A percentile compares a stretch with the other conserved stretches of the same genome.
Evolutionary conservation across 2,888 invertebrate genomes (phyloP).

Genomic region (Antheraea yamamai): DNA sequence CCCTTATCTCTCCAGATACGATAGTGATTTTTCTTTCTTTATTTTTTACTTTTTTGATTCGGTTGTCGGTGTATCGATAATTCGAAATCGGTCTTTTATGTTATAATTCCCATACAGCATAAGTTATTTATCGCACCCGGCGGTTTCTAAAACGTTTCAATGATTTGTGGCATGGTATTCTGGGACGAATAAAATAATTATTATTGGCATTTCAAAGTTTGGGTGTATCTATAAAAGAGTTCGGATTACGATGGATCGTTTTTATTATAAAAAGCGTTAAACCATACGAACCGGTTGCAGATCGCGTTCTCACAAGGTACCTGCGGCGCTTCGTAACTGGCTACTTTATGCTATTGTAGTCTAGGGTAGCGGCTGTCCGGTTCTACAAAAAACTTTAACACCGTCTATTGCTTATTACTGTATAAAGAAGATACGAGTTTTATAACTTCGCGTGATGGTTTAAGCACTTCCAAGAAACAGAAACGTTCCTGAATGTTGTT

Average conservation of each 20-base stretch:
- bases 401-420: conserved; percentile 70
- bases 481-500: conserved; percentile 36
- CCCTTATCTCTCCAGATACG: conserved; percentile 76
- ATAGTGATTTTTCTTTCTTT: conserved; percentile 75
- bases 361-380: conserved; percentile 70
- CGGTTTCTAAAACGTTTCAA: conserved; percentile 18
- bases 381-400: conserved; percentile 66
- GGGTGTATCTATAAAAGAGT: conserved; percentile 46
- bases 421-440: conserved; percentile 51
- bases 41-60: conserved; percentile 78
- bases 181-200: conserved; percentile 20
- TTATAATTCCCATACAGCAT: conserved; percentile 55
- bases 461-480: conserved; percentile 60
- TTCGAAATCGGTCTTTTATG: conserved; percentile 68
- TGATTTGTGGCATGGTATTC: conserved; percentile 17
- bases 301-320: conserved; percentile 62
- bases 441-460: conserved; percentile 63
- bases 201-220: conserved; percentile 36
- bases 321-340: conserved; percentile 70
- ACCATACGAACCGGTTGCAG: conserved; percentile 65
- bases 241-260: conserved; percentile 53
- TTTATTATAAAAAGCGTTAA: conserved; percentile 69
- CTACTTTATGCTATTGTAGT: conserved; percentile 78
- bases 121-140: conserved; percentile 17
- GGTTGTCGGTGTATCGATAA: conserved; percentile 77